Evolutionary conservation across 2,888 invertebrate species (phyloP).

Genomic region (Odontomyia ornata): DNA sequence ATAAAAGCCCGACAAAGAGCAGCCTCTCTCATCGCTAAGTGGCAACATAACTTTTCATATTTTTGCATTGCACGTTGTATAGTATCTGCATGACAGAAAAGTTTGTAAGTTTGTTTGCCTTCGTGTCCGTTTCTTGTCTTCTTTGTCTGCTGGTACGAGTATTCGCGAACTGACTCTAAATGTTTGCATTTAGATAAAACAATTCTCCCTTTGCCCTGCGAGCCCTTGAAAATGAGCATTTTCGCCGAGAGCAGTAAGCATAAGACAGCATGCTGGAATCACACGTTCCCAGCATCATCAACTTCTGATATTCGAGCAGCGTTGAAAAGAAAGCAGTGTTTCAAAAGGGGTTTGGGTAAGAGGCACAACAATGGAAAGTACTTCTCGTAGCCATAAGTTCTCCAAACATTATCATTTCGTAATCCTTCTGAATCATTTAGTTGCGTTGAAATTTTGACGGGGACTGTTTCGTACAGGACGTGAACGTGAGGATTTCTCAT

Average conservation of each 20-base stretch:
- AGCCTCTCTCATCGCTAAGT: slow-evolving; percentile 43
- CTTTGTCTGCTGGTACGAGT: slow-evolving; percentile 10
- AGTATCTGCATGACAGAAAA: slow-evolving; percentile 6
- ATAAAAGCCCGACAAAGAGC: slow-evolving; percentile 37
- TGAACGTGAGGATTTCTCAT: neutral
- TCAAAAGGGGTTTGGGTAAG: neutral
- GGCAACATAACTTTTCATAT: slow-evolving; percentile 46
- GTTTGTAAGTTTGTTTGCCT: slow-evolving; percentile 1
- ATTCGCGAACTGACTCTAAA: slow-evolving; percentile 18
- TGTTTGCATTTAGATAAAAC: slow-evolving; percentile 25
- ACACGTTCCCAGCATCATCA: neutral
- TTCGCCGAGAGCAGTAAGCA: neutral
- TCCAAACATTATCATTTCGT: slow-evolving; percentile 3
- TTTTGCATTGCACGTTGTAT: slow-evolving; percentile 44
- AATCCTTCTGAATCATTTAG: neutral
- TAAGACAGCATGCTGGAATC: neutral
- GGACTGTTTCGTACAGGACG: neutral
- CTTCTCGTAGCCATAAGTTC: slow-evolving; percentile 6
- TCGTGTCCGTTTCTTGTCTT: neutral
- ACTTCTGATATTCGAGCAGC: neutral
- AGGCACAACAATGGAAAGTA: neutral
- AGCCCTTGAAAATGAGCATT: neutral
- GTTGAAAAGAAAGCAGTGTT: neutral
- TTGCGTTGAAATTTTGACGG: neutral
- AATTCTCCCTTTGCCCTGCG: neutral